Percentiles rank a stretch among this genome's conserved stretches.
phyloP scores from a whole-genome alignment of 2,888 invertebrate genomes.

The Biston stratarius region DNA sequence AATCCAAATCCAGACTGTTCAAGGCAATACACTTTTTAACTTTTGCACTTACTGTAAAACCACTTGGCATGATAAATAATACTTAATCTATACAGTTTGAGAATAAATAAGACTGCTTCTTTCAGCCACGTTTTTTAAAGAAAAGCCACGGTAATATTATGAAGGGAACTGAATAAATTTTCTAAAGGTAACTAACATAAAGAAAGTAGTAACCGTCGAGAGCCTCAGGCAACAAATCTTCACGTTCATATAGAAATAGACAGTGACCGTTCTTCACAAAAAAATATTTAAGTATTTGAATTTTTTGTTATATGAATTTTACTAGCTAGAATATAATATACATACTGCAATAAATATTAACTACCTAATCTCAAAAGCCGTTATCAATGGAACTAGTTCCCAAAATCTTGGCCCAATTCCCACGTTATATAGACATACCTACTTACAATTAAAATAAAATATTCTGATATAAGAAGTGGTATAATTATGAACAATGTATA shows the following conservation, averaged over 20 bases:
- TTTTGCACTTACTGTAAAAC: slow-evolving; percentile 20
- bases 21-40: slow-evolving; percentile 13
- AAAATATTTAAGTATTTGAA: not conserved
- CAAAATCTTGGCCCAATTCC: no score
- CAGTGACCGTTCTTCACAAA: slow-evolving; percentile 1
- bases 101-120: slow-evolving; percentile 29
- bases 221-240: slow-evolving; percentile 68
- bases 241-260: slow-evolving; percentile 1
- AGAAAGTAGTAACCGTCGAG: slow-evolving; percentile 60
- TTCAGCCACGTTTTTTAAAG: slow-evolving; percentile 53
- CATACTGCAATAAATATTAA: no score
- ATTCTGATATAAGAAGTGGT: no score
- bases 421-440: no score
- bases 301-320: no score
- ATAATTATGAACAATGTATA: no score
- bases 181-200: slow-evolving; percentile 65
- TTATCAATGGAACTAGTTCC: no score
- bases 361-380: no score
- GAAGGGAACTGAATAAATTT: slow-evolving; percentile 63
- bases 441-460: no score
- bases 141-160: slow-evolving; percentile 35
- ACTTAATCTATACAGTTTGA: slow-evolving; percentile 10
- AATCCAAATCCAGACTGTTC: slow-evolving; percentile 6
- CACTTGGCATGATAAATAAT: slow-evolving; percentile 21
- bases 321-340: no score